Conservation (phyloP, 2,113 vertebrate species). For the Sinocyclocheilus rhinocerous region DNA sequence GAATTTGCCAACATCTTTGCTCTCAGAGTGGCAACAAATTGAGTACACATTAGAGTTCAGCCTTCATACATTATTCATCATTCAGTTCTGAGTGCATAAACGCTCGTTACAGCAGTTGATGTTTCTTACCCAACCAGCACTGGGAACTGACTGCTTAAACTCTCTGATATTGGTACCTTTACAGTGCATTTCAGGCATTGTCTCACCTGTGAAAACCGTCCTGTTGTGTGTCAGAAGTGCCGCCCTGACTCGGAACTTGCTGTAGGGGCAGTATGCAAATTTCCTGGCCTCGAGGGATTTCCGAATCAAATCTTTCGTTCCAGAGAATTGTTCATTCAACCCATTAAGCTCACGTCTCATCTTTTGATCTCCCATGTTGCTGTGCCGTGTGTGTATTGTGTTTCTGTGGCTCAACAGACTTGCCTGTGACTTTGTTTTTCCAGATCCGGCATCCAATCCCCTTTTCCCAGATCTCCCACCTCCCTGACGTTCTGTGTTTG, state of each 20-base stretch:
- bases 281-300: constrained; percentile 78
- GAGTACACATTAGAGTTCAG: not conserved
- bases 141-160: constrained; percentile 1
- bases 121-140: constrained; percentile 5
- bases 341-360: not conserved
- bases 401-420: not conserved
- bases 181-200: not conserved
- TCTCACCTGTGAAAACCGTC: constrained; percentile 84
- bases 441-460: constrained; percentile 60
- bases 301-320: constrained; percentile 61
- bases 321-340: not conserved
- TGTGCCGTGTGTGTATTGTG: constrained; percentile 19
- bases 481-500: not conserved
- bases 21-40: not conserved
- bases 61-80: not conserved
- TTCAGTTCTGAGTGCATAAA: not conserved
- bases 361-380: constrained; percentile 40
- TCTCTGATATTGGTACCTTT: not conserved
- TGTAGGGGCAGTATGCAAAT: constrained; percentile 90
- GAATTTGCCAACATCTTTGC: not conserved
- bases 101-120: not conserved
- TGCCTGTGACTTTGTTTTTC: not conserved
- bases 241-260: constrained; percentile 88
- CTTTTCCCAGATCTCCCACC: not conserved
- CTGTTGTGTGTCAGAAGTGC: constrained; percentile 81